Percentiles rank a stretch among this genome's conserved stretches.
Evolutionary conservation across 2,113 vertebrate genomes (phyloP).

Genomic region (Burhinus bistriatus): DNA sequence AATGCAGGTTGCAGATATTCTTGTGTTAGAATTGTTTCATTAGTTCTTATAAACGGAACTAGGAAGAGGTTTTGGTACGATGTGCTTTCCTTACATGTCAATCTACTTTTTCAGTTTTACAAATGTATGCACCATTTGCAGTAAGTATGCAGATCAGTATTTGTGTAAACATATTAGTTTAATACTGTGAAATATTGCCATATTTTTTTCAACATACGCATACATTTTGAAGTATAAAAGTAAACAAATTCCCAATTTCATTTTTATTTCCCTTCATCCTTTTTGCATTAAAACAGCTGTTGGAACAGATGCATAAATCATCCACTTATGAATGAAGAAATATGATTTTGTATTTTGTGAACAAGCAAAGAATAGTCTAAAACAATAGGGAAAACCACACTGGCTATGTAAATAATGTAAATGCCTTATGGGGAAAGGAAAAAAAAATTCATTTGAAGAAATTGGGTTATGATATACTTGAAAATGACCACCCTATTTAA

Average conservation of each 20-base stretch:
- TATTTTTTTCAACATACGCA: conserved; percentile 9
- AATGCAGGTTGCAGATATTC: neutral
- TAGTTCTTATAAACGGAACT: neutral
- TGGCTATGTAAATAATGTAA: neutral
- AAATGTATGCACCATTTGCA: neutral
- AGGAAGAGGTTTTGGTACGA: neutral
- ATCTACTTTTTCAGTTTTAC: neutral
- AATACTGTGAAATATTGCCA: neutral
- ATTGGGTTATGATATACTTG: neutral
- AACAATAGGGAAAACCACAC: neutral
- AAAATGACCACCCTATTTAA: neutral
- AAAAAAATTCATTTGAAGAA: neutral
- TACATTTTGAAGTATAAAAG: conserved; percentile 22
- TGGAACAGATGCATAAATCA: conserved; percentile 32
- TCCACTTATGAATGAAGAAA: conserved; percentile 19
- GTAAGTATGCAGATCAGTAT: neutral
- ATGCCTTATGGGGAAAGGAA: neutral
- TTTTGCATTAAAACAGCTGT: conserved; percentile 36
- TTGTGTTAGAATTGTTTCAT: neutral
- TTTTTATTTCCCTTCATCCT: conserved; percentile 35
- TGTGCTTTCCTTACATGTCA: neutral
- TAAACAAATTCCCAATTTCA: neutral
- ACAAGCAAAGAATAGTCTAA: neutral
- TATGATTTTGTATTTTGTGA: conserved; percentile 32
- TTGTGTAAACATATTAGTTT: neutral